Conservation (phyloP, 2,888 invertebrate species). For the Carpatolechia fugitivella region DNA sequence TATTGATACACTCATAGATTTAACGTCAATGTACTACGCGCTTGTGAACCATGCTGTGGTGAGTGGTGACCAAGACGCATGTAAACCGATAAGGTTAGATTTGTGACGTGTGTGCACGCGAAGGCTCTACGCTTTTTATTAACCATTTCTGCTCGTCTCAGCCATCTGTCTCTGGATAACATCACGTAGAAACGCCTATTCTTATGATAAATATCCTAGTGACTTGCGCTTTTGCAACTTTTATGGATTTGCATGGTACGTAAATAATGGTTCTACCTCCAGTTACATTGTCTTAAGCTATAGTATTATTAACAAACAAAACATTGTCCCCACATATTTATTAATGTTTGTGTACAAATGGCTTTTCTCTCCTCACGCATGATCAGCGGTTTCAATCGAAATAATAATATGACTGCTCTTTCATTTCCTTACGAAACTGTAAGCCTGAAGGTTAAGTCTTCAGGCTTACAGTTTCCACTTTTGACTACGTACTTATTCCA, state of each 20-base stretch:
- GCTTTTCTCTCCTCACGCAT: background rate
- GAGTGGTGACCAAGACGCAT: background rate
- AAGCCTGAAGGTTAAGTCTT: too few species aligned
- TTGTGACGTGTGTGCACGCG: slow-evolving; percentile 4
- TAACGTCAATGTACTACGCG: too few species aligned
- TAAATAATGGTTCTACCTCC: too few species aligned
- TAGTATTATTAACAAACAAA: too few species aligned
- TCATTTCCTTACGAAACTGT: background rate
- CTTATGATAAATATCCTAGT: background rate
- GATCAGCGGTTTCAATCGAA: background rate
- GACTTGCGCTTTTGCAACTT: too few species aligned
- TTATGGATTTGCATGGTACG: too few species aligned
- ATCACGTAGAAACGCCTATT: background rate
- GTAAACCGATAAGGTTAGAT: slow-evolving; percentile 9
- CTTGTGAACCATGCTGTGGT: too few species aligned
- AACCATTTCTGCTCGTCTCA: background rate
- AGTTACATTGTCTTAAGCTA: too few species aligned
- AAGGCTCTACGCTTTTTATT: background rate
- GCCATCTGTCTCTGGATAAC: background rate
- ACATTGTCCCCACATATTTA: too few species aligned
- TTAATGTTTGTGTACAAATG: background rate
- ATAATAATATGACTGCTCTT: background rate
- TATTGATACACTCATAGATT: too few species aligned
- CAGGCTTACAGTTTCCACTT: too few species aligned
- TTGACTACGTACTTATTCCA: too few species aligned